Evolutionary conservation across 2,113 vertebrate genomes (phyloP).

Genomic region (Archilochus colubris): DNA sequence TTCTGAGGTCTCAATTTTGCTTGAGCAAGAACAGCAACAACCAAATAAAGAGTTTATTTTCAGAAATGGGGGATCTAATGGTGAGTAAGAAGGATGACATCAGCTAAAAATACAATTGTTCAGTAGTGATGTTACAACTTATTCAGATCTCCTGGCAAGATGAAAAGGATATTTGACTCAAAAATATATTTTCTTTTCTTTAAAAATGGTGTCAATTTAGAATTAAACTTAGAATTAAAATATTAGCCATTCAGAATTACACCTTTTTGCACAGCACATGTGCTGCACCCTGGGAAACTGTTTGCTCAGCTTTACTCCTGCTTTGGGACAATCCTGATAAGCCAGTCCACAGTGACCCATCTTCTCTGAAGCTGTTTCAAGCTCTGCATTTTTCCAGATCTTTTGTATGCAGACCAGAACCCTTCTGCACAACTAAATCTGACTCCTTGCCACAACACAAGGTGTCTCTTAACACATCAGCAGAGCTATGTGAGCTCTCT

Average conservation of each 20-base stretch:
- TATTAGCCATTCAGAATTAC: neutral
- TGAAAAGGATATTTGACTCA: neutral
- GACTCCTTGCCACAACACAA: accelerated
- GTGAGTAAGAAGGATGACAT: neutral
- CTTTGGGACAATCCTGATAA: neutral
- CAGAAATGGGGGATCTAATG: neutral
- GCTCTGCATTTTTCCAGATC: neutral
- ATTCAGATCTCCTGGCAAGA: neutral
- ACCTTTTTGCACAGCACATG: neutral
- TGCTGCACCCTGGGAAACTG: neutral
- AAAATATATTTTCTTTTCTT: neutral
- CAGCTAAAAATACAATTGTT: neutral
- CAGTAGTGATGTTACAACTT: neutral
- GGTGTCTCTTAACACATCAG: neutral
- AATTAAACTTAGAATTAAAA: neutral
- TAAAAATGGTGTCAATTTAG: neutral
- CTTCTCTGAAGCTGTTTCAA: neutral
- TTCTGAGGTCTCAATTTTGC: neutral
- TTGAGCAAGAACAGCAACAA: neutral
- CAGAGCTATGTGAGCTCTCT: neutral
- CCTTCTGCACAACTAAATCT: neutral
- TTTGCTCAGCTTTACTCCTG: neutral
- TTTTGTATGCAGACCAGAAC: neutral
- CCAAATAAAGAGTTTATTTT: neutral
- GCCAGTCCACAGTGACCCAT: neutral